Evolutionary conservation across 2,888 invertebrate species (phyloP).

Genomic region (Lasioglossum leucozonium): DNA sequence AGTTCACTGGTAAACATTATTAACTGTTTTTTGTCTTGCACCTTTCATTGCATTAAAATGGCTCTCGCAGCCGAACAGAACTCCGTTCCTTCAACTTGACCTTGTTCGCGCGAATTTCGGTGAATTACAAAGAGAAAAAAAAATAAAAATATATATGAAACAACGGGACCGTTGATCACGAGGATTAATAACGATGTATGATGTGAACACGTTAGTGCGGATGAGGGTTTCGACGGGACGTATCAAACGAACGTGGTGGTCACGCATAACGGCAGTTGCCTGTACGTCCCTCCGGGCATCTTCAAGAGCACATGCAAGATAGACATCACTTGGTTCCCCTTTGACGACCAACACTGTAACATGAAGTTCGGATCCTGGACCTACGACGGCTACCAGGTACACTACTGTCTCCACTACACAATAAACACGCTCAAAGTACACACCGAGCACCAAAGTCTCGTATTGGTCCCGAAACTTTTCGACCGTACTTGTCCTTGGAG

Average conservation of each 20-base stretch:
- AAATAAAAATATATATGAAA: background rate
- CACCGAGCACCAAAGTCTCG: constrained; percentile 63
- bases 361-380: constrained; percentile 99
- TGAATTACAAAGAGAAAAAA: background rate
- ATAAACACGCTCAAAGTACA: constrained; percentile 70
- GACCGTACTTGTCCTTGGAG: constrained; percentile 21
- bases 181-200: constrained; percentile 70
- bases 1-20: background rate
- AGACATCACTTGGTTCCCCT: constrained; percentile 99
- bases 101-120: constrained; percentile 8
- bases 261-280: constrained; percentile 98
- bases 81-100: constrained; percentile 12
- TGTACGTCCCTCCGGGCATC: constrained; percentile 99
- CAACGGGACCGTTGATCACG: constrained; percentile 51
- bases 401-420: constrained; percentile 80
- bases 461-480: constrained; percentile 39
- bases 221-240: constrained; percentile 99
- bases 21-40: background rate
- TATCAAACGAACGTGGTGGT: constrained; percentile 99
- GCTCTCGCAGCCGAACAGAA: background rate
- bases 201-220: constrained; percentile 91
- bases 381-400: constrained; percentile 98
- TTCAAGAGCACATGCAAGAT: constrained; percentile 99
- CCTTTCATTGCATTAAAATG: background rate
- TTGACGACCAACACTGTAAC: constrained; percentile 99